These are phyloP conservation scores for Eupithecia exiguata DNA, from an alignment of 2,888 invertebrate genomes.

Conservation along the genomic window DNA sequence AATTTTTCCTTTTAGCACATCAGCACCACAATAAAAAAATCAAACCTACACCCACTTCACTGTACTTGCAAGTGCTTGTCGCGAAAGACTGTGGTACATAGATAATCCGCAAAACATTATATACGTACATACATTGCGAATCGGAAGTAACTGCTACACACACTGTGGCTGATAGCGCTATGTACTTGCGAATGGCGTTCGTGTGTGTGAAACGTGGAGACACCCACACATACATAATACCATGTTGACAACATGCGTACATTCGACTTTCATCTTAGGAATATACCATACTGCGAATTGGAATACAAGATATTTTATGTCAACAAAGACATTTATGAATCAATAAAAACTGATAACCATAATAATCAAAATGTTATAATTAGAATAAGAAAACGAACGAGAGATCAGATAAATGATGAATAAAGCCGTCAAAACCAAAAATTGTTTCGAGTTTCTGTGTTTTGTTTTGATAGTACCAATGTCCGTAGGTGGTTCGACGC, in stretches of 20 bases:
- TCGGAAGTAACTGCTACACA: slow-evolving; percentile 7
- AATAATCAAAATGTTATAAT: too few relatives aligned
- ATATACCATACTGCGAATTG: background rate
- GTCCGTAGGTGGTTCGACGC: too few relatives aligned
- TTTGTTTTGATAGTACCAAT: too few relatives aligned
- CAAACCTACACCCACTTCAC: slow-evolving; percentile 9
- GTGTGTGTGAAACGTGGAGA: background rate
- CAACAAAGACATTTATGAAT: too few relatives aligned
- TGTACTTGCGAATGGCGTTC: background rate
- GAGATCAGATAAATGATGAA: too few relatives aligned
- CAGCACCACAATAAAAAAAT: background rate
- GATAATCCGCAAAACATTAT: slow-evolving; percentile 47
- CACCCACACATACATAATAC: background rate
- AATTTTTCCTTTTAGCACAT: background rate
- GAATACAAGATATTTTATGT: too few relatives aligned
- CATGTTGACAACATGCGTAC: background rate
- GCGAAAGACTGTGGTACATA: slow-evolving; percentile 51
- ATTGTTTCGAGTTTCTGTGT: too few relatives aligned
- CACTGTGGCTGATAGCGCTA: slow-evolving; percentile 27
- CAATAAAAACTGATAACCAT: too few relatives aligned
- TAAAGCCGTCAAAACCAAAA: too few relatives aligned
- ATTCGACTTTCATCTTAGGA: background rate
- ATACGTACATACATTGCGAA: slow-evolving; percentile 41
- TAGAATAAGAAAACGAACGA: too few relatives aligned
- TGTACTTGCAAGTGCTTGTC: slow-evolving; percentile 47